These are phyloP conservation scores for Falco naumanni DNA, from an alignment of 2,797 vertebrate genomes.

Conservation along the genomic window DNA sequence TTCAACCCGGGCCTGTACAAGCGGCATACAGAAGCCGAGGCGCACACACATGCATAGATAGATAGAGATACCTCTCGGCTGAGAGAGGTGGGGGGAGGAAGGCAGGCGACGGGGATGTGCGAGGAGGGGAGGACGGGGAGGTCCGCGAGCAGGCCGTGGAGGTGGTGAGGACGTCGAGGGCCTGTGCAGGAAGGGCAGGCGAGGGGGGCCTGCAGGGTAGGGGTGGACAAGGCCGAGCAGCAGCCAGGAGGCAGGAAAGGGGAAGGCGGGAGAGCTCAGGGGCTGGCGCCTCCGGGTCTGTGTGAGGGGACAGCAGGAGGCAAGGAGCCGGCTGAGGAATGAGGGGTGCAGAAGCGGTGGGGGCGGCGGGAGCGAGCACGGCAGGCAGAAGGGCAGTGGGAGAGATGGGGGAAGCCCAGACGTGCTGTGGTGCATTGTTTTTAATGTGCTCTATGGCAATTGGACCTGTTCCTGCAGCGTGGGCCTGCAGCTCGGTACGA, in stretches of 20 bases:
- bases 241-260: not conserved
- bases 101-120: rapidly evolving
- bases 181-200: not conserved
- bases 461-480: constrained; percentile 6
- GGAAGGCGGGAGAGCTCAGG: too few species aligned
- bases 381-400: not conserved
- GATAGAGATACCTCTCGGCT: too few species aligned
- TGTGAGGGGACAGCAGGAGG: rapidly evolving
- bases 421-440: not conserved
- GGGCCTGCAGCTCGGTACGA: not conserved
- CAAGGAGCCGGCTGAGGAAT: not conserved
- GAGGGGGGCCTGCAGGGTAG: not conserved
- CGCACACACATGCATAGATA: not conserved
- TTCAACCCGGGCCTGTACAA: not conserved
- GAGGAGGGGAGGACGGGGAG: not conserved
- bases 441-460: constrained; percentile 5
- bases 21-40: not conserved
- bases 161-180: not conserved
- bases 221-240: not conserved
- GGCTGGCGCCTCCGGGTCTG: not conserved
- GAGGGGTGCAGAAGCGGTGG: not conserved
- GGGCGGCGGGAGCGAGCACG: not conserved
- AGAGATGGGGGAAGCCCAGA: constrained; percentile 1
- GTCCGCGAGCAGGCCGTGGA: not conserved
- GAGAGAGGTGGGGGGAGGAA: not conserved